Evolutionary conservation across 2,888 invertebrate genomes (phyloP).

Genomic region (Nephrotoma flavescens): DNA sequence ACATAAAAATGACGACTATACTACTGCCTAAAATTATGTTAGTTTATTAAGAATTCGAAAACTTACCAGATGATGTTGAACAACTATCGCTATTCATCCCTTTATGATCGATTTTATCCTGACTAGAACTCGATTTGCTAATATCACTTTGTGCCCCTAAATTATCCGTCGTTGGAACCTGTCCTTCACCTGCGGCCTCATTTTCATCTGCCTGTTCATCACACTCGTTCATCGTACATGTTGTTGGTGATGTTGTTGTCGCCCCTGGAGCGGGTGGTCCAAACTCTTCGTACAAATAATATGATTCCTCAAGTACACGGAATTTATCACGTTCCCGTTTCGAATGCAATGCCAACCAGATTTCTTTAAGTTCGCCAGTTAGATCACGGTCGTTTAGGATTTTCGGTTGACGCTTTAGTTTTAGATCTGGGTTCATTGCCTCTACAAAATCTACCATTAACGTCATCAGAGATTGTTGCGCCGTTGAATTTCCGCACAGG

Average conservation of each 20-base stretch:
- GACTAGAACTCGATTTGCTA: not conserved
- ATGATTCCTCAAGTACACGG: slow-evolving; percentile 3
- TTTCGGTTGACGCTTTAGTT: slow-evolving; percentile 38
- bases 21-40: too few relatives aligned
- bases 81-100: not conserved
- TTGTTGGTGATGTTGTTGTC: not conserved
- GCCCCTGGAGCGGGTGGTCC: slow-evolving; percentile 9
- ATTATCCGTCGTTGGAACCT: not conserved
- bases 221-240: not conserved
- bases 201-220: not conserved
- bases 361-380: slow-evolving; percentile 56
- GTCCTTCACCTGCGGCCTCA: not conserved
- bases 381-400: slow-evolving; percentile 53
- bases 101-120: not conserved
- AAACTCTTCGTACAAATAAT: slow-evolving; percentile 16
- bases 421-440: slow-evolving; percentile 51
- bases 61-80: not conserved
- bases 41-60: not conserved
- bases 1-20: too few relatives aligned
- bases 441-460: slow-evolving; percentile 57
- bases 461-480: slow-evolving; percentile 49
- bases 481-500: slow-evolving; percentile 48
- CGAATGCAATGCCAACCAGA: slow-evolving; percentile 54
- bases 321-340: slow-evolving; percentile 36
- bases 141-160: not conserved